Evolutionary conservation across 2,113 vertebrate species (phyloP), one percentile per base, ranked within the genome.

Genomic region (Lutjanus erythropterus): DNA sequence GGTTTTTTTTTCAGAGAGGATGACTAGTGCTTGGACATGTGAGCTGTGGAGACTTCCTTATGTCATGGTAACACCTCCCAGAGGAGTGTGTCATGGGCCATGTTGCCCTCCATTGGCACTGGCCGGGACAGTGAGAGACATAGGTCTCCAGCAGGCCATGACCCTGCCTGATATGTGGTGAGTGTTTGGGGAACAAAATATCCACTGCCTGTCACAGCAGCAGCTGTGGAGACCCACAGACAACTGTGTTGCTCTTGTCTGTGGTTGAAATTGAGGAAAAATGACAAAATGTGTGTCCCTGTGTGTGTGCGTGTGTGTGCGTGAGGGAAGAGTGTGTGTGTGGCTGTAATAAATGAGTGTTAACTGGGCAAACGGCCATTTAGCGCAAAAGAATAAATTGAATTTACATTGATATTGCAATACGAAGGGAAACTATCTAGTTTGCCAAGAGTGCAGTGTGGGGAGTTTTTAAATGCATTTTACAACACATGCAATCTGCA

Each of bases 161-260:
- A 91, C 88, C 91, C 82, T 68, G 88, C 83, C 87, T 92, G 83
- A 89, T 92, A 71, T 71, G 87, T 75, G 82, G 78, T 35, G 73
- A 87, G 87, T 39, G 86, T 88, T 85, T 79, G 75, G 88, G 91
- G 86, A 89, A 33, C 50, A 44, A 80, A 84, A 85, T 66, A 82
- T 89, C 89, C 66, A 44, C 68, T 4, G 64, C 73, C 83, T 89
- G 88, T 93, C 92, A 90, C 75, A 65, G 66, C 56, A n/a, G 47
- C 79, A 14, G 77, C 81, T 62, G 76, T 25, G 16, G 75, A 71
- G 80, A 59, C 37, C 39, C 66, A 19, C 50, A 59, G 74, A 83
- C 1, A 0, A 67, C 70, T 25, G 44, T 61, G 78, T 49, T 25
- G 78, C 71, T 56, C 39, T n/a, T 16, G 59, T 58, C 61, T 60